phyloP scores from a whole-genome alignment of 1,140 invertebrate species.

The Goniozus legneri region DNA sequence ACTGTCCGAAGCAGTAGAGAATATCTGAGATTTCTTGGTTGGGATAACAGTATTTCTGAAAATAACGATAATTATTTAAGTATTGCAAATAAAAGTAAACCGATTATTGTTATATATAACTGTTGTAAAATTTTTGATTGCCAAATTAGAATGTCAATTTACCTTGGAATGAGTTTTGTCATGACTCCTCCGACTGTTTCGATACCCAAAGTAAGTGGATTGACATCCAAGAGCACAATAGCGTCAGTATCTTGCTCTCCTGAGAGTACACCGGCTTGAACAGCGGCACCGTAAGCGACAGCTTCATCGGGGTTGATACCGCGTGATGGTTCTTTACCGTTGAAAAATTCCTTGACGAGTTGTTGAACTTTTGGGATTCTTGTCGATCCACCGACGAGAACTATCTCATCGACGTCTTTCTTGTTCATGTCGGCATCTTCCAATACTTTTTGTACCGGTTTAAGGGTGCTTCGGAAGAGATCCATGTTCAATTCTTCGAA shows the following conservation, averaged over 20 bases:
- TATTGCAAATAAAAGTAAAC: constrained; percentile 3
- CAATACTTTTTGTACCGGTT: constrained; percentile 96
- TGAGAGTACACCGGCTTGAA: constrained; percentile 91
- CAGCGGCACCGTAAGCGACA: constrained; percentile 97
- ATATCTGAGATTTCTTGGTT: constrained; percentile 99
- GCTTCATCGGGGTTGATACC: constrained; percentile 99
- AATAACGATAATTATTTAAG: constrained; percentile 1
- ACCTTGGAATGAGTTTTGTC: constrained; percentile 93
- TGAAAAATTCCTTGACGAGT: constrained; percentile 97
- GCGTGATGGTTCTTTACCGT: constrained; percentile 94
- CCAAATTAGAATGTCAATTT: constrained; percentile 7
- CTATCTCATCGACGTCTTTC: constrained; percentile 98
- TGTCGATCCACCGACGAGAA: constrained; percentile 97
- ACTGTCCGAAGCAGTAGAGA: constrained; percentile 98
- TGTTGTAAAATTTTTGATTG: constrained; percentile 2
- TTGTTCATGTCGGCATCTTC: constrained; percentile 99
- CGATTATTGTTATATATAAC: background rate
- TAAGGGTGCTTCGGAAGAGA: constrained; percentile 96
- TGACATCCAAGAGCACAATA: constrained; percentile 95
- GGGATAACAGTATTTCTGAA: constrained; percentile 95
- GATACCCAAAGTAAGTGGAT: constrained; percentile 97
- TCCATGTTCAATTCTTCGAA: constrained; percentile 99
- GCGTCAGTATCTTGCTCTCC: constrained; percentile 93
- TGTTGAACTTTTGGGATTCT: constrained; percentile 99
- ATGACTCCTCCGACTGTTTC: constrained; percentile 99